Evolutionary conservation across 2,113 vertebrate species (phyloP).

Genomic region (Illadopsis cleaveri): DNA sequence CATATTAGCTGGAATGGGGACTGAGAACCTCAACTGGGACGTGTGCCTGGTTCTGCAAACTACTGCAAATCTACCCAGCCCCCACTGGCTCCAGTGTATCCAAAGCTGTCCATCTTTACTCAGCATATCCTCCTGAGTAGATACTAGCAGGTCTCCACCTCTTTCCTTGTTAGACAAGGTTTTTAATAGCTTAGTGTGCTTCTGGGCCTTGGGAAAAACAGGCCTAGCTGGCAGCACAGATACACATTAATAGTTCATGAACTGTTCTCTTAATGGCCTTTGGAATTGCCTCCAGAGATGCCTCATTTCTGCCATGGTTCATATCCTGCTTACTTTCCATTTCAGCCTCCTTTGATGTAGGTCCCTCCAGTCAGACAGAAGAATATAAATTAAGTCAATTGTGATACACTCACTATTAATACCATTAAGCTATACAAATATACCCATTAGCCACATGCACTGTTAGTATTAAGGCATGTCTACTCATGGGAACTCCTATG

Average conservation of each 20-base stretch:
- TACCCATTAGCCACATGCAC: neutral
- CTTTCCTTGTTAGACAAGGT: neutral
- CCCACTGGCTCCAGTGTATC: neutral
- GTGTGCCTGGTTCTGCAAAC: neutral
- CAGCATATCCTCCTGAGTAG: neutral
- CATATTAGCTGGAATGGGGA: rapidly evolving
- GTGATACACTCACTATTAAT: neutral
- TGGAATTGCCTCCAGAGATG: neutral
- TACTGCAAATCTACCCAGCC: neutral
- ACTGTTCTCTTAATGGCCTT: slow-evolving; percentile 5
- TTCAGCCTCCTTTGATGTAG: slow-evolving; percentile 23
- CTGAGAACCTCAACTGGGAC: neutral
- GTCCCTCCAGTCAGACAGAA: neutral
- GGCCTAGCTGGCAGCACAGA: neutral
- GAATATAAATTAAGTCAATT: neutral
- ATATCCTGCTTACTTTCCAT: neutral
- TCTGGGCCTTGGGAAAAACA: neutral
- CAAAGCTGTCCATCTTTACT: neutral
- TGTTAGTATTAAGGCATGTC: neutral
- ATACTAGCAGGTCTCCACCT: neutral
- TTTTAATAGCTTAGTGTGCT: neutral
- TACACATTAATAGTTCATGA: slow-evolving; percentile 20
- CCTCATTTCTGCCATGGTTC: neutral
- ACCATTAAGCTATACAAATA: neutral
- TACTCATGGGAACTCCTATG: neutral